These are phyloP conservation scores for Cataglyphis albicans DNA, from an alignment of 2,888 invertebrate species.

Conservation along the genomic window DNA sequence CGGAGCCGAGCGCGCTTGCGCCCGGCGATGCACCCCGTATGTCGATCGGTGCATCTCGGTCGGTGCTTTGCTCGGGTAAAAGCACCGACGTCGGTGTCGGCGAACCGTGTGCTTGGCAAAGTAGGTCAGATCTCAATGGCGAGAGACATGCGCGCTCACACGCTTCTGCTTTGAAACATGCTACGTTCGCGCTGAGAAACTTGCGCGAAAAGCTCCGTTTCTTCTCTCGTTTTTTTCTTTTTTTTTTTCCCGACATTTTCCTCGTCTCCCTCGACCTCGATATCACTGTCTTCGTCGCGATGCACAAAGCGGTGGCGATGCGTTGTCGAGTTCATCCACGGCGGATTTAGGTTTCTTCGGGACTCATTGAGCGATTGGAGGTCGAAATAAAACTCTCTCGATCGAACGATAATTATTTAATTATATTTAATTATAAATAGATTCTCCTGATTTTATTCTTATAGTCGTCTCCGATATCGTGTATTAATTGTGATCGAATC, in stretches of 20 bases:
- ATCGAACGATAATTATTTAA: slow-evolving; percentile 1
- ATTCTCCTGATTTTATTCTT: not conserved
- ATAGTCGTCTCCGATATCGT: not conserved
- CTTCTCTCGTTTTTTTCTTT: not conserved
- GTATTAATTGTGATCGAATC: not conserved
- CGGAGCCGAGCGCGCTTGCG: slow-evolving; percentile 43
- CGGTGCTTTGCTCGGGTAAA: slow-evolving; percentile 71
- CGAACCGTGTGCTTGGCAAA: slow-evolving; percentile 72
- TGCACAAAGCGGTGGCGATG: slow-evolving; percentile 44
- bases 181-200: slow-evolving; percentile 58
- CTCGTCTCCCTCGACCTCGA: slow-evolving; percentile 15
- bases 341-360: slow-evolving; percentile 38
- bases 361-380: slow-evolving; percentile 5
- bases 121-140: slow-evolving; percentile 79
- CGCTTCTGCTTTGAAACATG: slow-evolving; percentile 76
- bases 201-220: slow-evolving; percentile 52
- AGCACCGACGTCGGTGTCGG: slow-evolving; percentile 67
- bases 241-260: not conserved
- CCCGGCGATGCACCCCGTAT: slow-evolving; percentile 47
- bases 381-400: not conserved
- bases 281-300: slow-evolving; percentile 21
- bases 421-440: not conserved
- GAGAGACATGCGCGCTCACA: slow-evolving; percentile 53
- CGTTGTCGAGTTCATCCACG: slow-evolving; percentile 22
- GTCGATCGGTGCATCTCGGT: slow-evolving; percentile 57